Conservation (phyloP, 2,797 vertebrate species). For the Phrynocephalus forsythii region DNA sequence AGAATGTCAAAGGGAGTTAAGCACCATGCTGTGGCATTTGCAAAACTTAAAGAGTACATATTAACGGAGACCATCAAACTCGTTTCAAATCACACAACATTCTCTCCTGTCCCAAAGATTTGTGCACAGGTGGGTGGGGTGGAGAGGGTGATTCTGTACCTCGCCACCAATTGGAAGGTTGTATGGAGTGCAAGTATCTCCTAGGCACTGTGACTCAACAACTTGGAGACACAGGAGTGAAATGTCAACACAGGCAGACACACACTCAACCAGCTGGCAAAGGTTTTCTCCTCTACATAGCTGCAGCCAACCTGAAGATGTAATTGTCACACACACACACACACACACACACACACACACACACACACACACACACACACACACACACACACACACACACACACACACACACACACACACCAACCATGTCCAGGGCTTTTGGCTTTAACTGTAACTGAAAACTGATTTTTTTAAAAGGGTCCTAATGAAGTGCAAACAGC, state of each 20-base stretch:
- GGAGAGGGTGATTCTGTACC: background rate
- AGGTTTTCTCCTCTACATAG: accelerated
- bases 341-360: too few species aligned
- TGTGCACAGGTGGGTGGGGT: accelerated
- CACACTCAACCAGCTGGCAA: background rate
- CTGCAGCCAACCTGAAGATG: accelerated
- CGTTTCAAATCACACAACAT: constrained; percentile 39
- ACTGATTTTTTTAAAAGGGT: too few species aligned
- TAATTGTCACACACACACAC: background rate
- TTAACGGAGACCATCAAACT: constrained; percentile 32
- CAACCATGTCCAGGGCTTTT: too few species aligned
- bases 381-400: too few species aligned
- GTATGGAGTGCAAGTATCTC: background rate
- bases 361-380: too few species aligned
- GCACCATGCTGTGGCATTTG: constrained; percentile 19
- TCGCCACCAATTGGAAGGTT: background rate
- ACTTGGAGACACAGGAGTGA: background rate
- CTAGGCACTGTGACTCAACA: background rate
- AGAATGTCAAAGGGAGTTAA: constrained; percentile 60
- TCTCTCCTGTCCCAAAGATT: constrained; percentile 35
- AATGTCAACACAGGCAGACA: background rate
- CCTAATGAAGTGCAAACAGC: background rate
- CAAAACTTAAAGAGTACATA: constrained; percentile 22
- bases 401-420: too few species aligned
- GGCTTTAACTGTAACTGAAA: too few species aligned